These are phyloP conservation scores for Uria lomvia DNA, from an alignment of 2,113 vertebrate genomes.

Conservation along the genomic window DNA sequence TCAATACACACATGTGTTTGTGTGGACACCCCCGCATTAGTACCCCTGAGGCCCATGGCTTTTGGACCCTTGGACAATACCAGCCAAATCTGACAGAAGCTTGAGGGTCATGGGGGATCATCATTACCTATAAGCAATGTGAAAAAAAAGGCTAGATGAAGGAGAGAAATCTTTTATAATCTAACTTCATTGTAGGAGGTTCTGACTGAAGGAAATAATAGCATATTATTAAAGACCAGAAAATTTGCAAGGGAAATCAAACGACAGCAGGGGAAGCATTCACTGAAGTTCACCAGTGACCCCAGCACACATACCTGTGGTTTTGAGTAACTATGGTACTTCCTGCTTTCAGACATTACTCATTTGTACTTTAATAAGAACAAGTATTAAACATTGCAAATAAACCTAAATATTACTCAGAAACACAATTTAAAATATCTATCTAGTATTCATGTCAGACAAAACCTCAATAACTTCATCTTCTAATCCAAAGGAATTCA, in stretches of 20 bases:
- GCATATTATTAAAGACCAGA: background rate
- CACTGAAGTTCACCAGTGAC: background rate
- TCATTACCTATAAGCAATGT: background rate
- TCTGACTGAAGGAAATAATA: background rate
- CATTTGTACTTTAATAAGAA: background rate
- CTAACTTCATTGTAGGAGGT: no score
- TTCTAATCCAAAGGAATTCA: background rate
- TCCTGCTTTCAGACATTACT: background rate
- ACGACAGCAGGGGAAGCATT: background rate
- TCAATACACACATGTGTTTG: no score
- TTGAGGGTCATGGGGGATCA: background rate
- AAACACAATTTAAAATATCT: background rate
- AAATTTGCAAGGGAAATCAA: background rate
- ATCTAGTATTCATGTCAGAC: background rate
- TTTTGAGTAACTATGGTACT: background rate
- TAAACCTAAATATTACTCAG: background rate
- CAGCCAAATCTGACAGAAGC: background rate
- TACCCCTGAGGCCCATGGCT: background rate
- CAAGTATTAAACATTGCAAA: background rate
- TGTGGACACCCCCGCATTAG: fast-evolving
- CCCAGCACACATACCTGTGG: no score
- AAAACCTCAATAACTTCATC: background rate
- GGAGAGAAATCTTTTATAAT: background rate
- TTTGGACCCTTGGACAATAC: background rate
- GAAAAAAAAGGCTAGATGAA: background rate